Evolutionary conservation across 2,888 invertebrate genomes (phyloP), one percentile per base, ranked within the genome.

Genomic region (Meloe dianella): DNA sequence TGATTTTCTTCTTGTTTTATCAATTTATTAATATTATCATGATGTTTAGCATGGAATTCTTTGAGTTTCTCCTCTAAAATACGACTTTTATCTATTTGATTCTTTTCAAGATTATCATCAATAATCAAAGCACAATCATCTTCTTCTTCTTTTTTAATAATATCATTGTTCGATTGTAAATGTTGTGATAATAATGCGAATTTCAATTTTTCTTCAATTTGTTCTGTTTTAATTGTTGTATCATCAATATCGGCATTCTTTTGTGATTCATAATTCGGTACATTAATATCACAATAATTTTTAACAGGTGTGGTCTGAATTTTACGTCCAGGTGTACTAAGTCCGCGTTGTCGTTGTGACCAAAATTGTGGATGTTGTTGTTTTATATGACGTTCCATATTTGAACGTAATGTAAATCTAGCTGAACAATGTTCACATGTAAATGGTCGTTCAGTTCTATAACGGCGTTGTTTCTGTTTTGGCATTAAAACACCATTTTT

Each of bases 381-480:
- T 80, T 96, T 96, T 3, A 96, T 93, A 76, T 97, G 97, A 0
- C 96, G 87, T 82, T 96, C 96, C 95, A 96, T 96, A 77, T 97
- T 96, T 10, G 95, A 95, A n/a, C 95, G 87, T 12, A 96, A 85
- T 0, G 96, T 96, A 78, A 97, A 97, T 62, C 94, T 87, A 0
- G 96, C 95, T 0, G 94, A 92, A 82, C 97, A 96, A 79, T 95
- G 93, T 66, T 94, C 93, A 81, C 96, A 97, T 0, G 92, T 91
- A 82, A 95, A 96, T 0, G 96, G 96, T 29, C 96, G 86, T 80
- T 96, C 96, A 24, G 96, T 96, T 67, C 96, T 87, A 80, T 96
- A 96, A 54, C 96, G 89, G 60, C 95, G 85, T 82, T 96, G 96
- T 77, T 96, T 96, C 78, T 95, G 95, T 77, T 96, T 96, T 0